Evolutionary conservation across 2,888 invertebrate genomes (phyloP).

Genomic region (Chrysolina oricalcia): DNA sequence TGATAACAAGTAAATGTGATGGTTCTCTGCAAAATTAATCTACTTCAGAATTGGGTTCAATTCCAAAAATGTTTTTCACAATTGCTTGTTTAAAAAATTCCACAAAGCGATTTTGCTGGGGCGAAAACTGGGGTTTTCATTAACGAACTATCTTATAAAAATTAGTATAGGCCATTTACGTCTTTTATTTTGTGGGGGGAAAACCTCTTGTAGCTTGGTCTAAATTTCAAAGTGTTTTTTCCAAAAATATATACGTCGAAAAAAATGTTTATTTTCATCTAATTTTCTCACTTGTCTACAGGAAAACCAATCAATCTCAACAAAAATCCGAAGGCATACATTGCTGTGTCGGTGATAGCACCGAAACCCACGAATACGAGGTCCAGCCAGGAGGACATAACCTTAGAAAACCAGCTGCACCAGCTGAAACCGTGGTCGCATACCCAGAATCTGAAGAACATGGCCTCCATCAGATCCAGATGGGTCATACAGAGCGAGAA

Average conservation of each 20-base stretch:
- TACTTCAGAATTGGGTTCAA: too few species aligned
- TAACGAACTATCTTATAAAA: too few species aligned
- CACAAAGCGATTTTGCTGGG: too few species aligned
- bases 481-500: conserved; percentile 65
- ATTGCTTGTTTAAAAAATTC: too few species aligned
- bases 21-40: too few species aligned
- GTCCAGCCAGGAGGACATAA: conserved; percentile 62
- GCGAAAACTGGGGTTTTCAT: too few species aligned
- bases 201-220: too few species aligned
- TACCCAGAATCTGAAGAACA: conserved; percentile 65
- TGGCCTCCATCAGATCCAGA: conserved; percentile 65
- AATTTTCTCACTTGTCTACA: background rate
- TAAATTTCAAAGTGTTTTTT: background rate
- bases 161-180: too few species aligned
- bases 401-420: conserved; percentile 68
- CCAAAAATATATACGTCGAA: background rate
- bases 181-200: too few species aligned
- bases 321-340: conserved; percentile 70
- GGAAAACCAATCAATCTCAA: conserved; percentile 66
- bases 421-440: conserved; percentile 70
- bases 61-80: too few species aligned
- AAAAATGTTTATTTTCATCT: too few species aligned
- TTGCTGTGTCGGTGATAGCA: conserved; percentile 70
- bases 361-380: conserved; percentile 63
- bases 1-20: too few species aligned